Conservation (phyloP, 2,888 invertebrate genomes). For the Lissocephala sabroskyi region DNA sequence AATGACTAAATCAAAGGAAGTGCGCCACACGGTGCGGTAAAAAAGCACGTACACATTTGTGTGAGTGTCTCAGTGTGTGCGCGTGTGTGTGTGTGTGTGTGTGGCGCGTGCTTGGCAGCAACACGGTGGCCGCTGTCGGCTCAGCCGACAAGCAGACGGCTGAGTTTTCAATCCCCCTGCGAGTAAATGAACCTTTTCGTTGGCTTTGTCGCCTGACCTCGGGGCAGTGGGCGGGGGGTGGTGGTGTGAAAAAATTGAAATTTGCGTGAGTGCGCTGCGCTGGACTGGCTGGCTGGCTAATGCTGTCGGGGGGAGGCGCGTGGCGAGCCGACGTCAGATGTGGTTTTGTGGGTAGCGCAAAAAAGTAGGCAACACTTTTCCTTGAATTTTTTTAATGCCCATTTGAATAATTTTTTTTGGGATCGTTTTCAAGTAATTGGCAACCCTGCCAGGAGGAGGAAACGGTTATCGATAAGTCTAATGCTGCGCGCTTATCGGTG, state of each 20-base stretch:
- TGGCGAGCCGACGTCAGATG: conserved; percentile 15
- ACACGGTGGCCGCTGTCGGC: conserved; percentile 40
- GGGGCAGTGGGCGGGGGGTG: conserved; percentile 54
- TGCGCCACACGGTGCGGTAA: conserved; percentile 57
- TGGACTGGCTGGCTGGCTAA: conserved; percentile 34
- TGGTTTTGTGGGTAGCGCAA: conserved; percentile 13
- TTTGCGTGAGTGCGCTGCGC: conserved; percentile 56
- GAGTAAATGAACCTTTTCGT: conserved; percentile 17
- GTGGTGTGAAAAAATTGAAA: conserved; percentile 70
- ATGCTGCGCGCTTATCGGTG: conserved; percentile 12
- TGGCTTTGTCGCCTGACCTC: conserved; percentile 37
- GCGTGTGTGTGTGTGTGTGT: conserved; percentile 36
- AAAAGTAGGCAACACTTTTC: conserved; percentile 40
- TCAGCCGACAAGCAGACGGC: conserved; percentile 28
- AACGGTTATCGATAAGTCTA: conserved; percentile 29
- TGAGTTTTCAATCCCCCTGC: no score
- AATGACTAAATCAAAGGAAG: conserved; percentile 70
- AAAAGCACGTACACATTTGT: conserved; percentile 48
- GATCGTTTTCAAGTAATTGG: neutral
- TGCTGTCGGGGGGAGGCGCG: conserved; percentile 36
- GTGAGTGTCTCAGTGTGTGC: conserved; percentile 10
- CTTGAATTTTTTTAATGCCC: conserved; percentile 8
- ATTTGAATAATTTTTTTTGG: no score
- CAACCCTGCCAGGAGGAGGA: conserved; percentile 39
- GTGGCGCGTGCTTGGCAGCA: conserved; percentile 56